Evolutionary conservation across 2,888 invertebrate species (phyloP).

Genomic region (Hemicrepidius hirtus): DNA sequence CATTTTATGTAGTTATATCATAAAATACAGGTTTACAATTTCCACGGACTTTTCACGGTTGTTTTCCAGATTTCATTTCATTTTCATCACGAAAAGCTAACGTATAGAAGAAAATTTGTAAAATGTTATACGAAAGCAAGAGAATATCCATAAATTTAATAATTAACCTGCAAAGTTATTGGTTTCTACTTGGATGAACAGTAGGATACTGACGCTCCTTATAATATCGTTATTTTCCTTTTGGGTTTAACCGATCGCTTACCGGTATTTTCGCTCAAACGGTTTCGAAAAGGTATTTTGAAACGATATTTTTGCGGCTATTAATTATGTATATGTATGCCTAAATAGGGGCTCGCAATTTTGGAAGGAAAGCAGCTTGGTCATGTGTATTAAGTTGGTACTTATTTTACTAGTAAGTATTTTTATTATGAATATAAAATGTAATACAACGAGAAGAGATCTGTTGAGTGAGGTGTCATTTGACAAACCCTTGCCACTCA

Average conservation of each 20-base stretch:
- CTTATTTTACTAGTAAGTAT: background rate
- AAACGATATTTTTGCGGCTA: background rate
- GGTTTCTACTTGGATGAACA: conserved; percentile 14
- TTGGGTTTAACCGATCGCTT: background rate
- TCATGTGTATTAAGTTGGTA: background rate
- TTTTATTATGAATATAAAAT: conserved; percentile 14
- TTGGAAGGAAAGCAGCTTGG: background rate
- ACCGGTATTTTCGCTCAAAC: background rate
- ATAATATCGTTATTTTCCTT: conserved; percentile 3
- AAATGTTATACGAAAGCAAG: background rate
- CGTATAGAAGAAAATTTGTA: background rate
- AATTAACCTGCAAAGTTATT: conserved; percentile 27
- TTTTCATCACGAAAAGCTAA: background rate
- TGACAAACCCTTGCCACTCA: conserved; percentile 24
- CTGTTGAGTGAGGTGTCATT: conserved; percentile 24
- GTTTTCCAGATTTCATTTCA: background rate
- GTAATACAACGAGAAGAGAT: conserved; percentile 11
- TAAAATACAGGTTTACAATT: conserved; percentile 15
- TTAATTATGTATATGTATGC: conserved; percentile 1
- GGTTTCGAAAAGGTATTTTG: background rate
- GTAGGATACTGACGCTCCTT: conserved; percentile 8
- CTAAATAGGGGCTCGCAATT: background rate
- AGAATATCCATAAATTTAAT: conserved; percentile 18
- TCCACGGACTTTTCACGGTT: background rate
- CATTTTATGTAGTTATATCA: conserved; percentile 24